A percentile compares a stretch with the other conserved stretches of the same genome.
phyloP scores from a whole-genome alignment of 2,888 invertebrate species.

The Chirona hameri region DNA sequence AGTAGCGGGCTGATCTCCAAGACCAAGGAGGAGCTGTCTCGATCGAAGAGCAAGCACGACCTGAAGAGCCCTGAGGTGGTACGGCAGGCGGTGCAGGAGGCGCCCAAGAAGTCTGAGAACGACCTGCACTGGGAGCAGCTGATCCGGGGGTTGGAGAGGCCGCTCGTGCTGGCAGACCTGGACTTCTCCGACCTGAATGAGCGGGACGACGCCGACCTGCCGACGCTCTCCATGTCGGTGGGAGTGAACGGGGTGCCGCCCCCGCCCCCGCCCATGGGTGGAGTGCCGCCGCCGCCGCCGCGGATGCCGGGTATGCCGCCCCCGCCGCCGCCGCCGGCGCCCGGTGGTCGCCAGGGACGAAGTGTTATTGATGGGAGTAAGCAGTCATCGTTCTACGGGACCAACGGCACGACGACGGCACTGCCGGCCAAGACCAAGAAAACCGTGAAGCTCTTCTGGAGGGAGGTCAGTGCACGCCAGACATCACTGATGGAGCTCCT shows the following conservation, averaged over 20 bases:
- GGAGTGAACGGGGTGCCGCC: conserved; percentile 51
- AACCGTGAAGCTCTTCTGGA: conserved; percentile 97
- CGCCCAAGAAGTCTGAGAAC: conserved; percentile 83
- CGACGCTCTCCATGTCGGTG: conserved; percentile 55
- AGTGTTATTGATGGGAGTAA: conserved; percentile 34
- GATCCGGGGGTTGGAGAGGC: conserved; percentile 66
- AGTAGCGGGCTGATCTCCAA: conserved; percentile 49
- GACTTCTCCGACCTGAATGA: conserved; percentile 91
- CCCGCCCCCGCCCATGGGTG: conserved; percentile 67
- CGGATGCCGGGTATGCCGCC: conserved; percentile 38
- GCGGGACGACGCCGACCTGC: conserved; percentile 79
- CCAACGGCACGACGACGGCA: conserved; percentile 41
- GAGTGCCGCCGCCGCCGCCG: conserved; percentile 61
- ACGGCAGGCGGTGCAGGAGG: conserved; percentile 46
- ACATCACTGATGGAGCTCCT: too few relatives aligned
- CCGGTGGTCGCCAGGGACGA: conserved; percentile 33
- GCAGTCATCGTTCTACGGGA: conserved; percentile 51
- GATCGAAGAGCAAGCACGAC: conserved; percentile 78
- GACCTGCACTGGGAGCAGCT: conserved; percentile 95
- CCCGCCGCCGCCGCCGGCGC: conserved; percentile 50
- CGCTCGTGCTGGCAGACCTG: conserved; percentile 81
- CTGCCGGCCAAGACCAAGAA: conserved; percentile 72
- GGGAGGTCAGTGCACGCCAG: conserved; percentile 57
- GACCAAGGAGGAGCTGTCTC: conserved; percentile 86
- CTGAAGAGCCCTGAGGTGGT: conserved; percentile 46